Evolutionary conservation across 2,113 vertebrate genomes (phyloP), one percentile per base, ranked within the genome.

Genomic region (Naja naja): DNA sequence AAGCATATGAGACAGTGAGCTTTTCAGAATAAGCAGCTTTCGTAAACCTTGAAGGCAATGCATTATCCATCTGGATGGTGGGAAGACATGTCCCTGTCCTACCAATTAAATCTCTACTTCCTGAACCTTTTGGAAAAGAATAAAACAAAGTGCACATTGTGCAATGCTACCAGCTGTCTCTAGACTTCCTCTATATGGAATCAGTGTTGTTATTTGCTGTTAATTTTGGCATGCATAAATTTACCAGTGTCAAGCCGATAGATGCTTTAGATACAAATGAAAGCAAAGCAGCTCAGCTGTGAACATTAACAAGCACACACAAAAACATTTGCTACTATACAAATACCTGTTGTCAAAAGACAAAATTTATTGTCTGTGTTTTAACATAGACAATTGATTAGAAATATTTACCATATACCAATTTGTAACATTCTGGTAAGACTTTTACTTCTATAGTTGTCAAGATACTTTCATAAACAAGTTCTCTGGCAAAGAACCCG

Each of bases 21-120:
- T n/a, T 93, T 56, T 90, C 22, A 64, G 34, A 64, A 43, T 64
- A 86, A 93, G 89, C 54, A 93, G 74, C 23, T 52, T 92, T 88
- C 53, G 3, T 86, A 89, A 92, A 52, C 89, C 54, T 49, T 53
- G 25, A 87, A 93, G 89, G 89, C 89, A 90, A 16, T 52, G 81
- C 45, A 30, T 93, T 54, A 85, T 93, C 92, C 88, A 93, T 54
- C 92, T 89, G 92, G 89, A 90, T 86, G 11, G 92, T 93, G 74
- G 55, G 74, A 93, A 93, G 81, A 93, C 47, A 90, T 64, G 89
- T 93, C 92, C 89, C 74, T 64, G 54, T 90, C 89, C 81, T 93
- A 53, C 88, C 81, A 90, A 93, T 93, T 93, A 93, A 90, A 87
- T 64, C 86, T 87, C 45, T 93, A 87, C 81, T 93, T 93, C 81